Evolutionary conservation across 1,140 invertebrate genomes (phyloP), one percentile per base, ranked within the genome.

Genomic region (Dendrolimus kikuchii): DNA sequence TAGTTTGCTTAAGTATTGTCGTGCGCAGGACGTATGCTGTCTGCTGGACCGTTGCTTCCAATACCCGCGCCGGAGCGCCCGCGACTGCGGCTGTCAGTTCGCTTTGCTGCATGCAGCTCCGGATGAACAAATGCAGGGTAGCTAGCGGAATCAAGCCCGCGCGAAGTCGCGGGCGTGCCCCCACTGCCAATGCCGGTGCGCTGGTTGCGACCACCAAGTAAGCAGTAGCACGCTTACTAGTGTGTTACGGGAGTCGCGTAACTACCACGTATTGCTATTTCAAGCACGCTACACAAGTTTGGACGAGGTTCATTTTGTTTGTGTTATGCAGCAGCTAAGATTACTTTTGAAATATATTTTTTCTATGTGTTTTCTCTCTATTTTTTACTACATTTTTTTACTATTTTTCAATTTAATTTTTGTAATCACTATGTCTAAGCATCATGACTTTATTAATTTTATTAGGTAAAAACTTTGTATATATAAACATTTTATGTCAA

Each of bases 11-110:
- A 77, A 78, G 63, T 64, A 57, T 66, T 82, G 65, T 80, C 72
- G 71, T 80, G 69, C 71, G 64, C 78, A 90, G 89, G 92, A 93
- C 84, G 92, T 93, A 73, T 95, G 93, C 91, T 94, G 93, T 78
- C 89, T 94, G 57, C 92, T 94, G 89, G 93, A 94, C 82, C 91
- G 92, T 86, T 95, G 93, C 90, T 95, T 95, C 90, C 92, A 93
- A 84, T 93, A 93, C 83, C 92, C 93, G 60, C 90, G 93, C 64
- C 91, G 93, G 77, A 93, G 94, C 73, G 89, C 92, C 51, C 91
- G 93, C 72, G 94, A 95, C 80, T 95, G 94, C 82, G 93, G 93
- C 88, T 95, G 94, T 90, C 93, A 95, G 84, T 95, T 95, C 85
- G 94, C 94, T 72, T 90, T 95, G 74, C 90, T 95, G 71, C 94